Base-by-base conservation (phyloP, 2,797 vertebrate species). In the Mormyrus proboscirostris region DNA sequence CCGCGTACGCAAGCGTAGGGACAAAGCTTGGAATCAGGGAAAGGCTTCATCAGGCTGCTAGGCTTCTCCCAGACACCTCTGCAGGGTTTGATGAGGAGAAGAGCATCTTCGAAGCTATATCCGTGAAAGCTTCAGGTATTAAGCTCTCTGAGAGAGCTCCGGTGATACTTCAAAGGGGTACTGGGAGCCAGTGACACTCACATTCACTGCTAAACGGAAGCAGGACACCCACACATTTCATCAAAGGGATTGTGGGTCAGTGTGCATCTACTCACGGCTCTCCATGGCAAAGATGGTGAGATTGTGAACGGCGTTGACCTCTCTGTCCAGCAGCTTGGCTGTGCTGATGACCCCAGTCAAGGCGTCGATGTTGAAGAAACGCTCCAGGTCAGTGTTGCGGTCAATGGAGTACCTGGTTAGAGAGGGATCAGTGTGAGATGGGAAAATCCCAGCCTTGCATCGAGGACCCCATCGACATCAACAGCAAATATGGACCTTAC, bases 341-440 rank as follows among this genome's bases (percentile, higher is more conserved):
- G 96, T 97, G 91, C 96, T 97, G 91, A 97, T 97, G 91, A 97
- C 94, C 86, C 97, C 97, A 65, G 94, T 97, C 83, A 95, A 95
- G 87, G 96, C 96, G 90, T 97, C 97, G 10, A 97, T 97, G 93
- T 97, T 97, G 94, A 97, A 97, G 93, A 96, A 97, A 50, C 97
- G 95, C 92, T 97, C 97, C 91, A 97, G 93, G 88, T 97, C 97
- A 3, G 97, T 97, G 92, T 97, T 97, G 91, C 97, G 95, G 93
- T 97, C 97, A 92, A 97, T 97, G 0, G 97, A 97, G 92, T 97
- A 97, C 92, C 97, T 97, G 93, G 22, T 90, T 89, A 65, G 44
- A 88, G 25, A 38, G 25, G 62, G 29, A 33, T 14, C 29, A 65
- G 65, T 51, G 3, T 87, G 3, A 50, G 38, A 88, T 59, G n/a